Evolutionary conservation across 1,140 invertebrate species (phyloP).

Genomic region (Dreissena rostriformis): DNA sequence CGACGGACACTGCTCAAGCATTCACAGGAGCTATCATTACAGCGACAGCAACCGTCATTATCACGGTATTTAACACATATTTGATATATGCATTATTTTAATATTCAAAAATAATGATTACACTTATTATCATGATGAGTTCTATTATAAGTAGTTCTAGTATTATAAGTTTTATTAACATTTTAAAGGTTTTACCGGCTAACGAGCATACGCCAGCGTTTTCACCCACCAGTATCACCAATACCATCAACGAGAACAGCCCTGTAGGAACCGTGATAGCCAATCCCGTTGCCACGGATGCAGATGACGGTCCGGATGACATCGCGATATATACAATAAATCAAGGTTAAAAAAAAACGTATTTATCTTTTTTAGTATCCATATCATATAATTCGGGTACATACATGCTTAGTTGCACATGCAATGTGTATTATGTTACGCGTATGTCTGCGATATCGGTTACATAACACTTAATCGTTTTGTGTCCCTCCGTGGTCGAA

Average conservation of each 20-base stretch:
- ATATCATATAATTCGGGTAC: too few relatives aligned
- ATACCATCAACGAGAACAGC: conserved; percentile 53
- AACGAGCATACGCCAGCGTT: conserved; percentile 63
- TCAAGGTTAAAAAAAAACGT: too few relatives aligned
- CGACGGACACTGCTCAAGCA: background rate
- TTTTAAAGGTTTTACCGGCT: conserved; percentile 18
- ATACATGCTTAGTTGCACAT: too few relatives aligned
- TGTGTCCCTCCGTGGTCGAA: too few relatives aligned
- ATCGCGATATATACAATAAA: background rate
- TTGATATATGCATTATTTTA: background rate
- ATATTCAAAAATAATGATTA: background rate
- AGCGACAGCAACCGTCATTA: conserved; percentile 59
- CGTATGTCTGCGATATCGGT: too few relatives aligned
- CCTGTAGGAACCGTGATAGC: conserved; percentile 34
- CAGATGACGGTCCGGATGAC: conserved; percentile 54
- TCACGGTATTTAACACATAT: conserved; percentile 32
- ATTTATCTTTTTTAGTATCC: too few relatives aligned
- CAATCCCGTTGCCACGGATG: conserved; percentile 61
- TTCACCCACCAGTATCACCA: conserved; percentile 3
- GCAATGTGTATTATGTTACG: too few relatives aligned
- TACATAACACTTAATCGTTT: too few relatives aligned
- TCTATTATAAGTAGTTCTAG: background rate
- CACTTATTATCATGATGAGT: background rate
- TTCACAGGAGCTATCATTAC: background rate
- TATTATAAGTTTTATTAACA: background rate